Evolutionary conservation across 2,888 invertebrate genomes (phyloP).

Genomic region (Allophyes oxyacanthae): DNA sequence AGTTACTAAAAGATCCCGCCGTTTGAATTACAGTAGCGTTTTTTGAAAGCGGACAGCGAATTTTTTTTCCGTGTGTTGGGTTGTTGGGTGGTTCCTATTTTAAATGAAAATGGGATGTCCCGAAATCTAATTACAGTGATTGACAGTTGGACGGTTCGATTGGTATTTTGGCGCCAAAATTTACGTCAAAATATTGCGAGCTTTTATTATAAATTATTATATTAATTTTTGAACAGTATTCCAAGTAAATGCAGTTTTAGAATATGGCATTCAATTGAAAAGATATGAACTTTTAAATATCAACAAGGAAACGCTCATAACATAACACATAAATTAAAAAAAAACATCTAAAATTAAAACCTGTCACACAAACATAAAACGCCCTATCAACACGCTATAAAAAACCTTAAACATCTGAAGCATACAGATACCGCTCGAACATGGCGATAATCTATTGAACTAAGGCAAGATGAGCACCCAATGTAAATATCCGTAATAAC

Average conservation of each 20-base stretch:
- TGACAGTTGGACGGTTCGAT: constrained; percentile 20
- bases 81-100: constrained; percentile 59
- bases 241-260: too few relatives aligned
- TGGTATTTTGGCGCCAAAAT: constrained; percentile 5
- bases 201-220: too few relatives aligned
- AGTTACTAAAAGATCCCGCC: constrained; percentile 79
- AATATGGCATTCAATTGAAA: too few relatives aligned
- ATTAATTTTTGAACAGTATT: too few relatives aligned
- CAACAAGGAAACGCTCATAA: too few relatives aligned
- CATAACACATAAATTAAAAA: constrained; percentile 27
- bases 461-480: constrained; percentile 78
- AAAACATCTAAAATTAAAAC: constrained; percentile 41
- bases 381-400: constrained; percentile 57
- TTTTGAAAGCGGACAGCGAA: constrained; percentile 57
- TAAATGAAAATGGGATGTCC: constrained; percentile 19
- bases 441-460: constrained; percentile 70
- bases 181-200: not conserved
- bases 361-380: constrained; percentile 47
- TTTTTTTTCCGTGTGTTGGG: constrained; percentile 52
- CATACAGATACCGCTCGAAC: constrained; percentile 37
- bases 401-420: constrained; percentile 46
- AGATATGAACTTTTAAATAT: too few relatives aligned
- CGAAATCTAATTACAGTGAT: constrained; percentile 31
- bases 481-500: constrained; percentile 87
- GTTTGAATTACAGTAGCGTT: constrained; percentile 82